Evolutionary conservation across 2,888 invertebrate genomes (phyloP).

Genomic region (Trichogramma dendrolimi): DNA sequence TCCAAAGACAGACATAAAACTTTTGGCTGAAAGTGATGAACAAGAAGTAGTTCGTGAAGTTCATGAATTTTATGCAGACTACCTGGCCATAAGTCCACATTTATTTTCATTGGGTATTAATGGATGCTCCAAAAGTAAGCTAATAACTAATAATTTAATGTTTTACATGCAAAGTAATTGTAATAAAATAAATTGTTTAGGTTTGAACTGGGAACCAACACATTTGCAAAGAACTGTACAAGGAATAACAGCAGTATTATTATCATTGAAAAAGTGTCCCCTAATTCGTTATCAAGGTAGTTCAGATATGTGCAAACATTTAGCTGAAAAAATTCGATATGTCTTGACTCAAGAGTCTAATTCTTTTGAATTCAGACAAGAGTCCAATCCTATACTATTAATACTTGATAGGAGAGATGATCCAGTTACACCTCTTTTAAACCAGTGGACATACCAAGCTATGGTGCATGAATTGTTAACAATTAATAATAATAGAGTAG

Average conservation of each 20-base stretch:
- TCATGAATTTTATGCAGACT: conserved; percentile 95
- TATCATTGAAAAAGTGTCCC: conserved; percentile 88
- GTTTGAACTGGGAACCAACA: conserved; percentile 71
- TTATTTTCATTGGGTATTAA: conserved; percentile 79
- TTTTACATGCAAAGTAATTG: conserved; percentile 1
- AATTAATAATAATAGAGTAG: conserved; percentile 83
- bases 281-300: conserved; percentile 83
- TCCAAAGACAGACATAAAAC: conserved; percentile 93
- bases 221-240: conserved; percentile 77
- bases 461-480: conserved; percentile 97
- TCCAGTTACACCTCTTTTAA: conserved; percentile 90
- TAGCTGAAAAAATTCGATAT: conserved; percentile 83
- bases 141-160: conserved; percentile 6
- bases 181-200: conserved; percentile 43
- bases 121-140: conserved; percentile 63
- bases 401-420: conserved; percentile 92
- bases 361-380: conserved; percentile 79
- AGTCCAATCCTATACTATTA: conserved; percentile 74
- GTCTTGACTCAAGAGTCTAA: conserved; percentile 82
- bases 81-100: conserved; percentile 87
- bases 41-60: conserved; percentile 96
- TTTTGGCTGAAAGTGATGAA: conserved; percentile 95
- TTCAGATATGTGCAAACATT: conserved; percentile 76
- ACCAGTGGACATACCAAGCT: conserved; percentile 99
- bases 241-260: conserved; percentile 77